A percentile compares a stretch with the other conserved stretches of the same genome.
These are phyloP conservation scores for Octodon degus DNA, from an alignment of 2,113 vertebrate species.

Conservation along the genomic window DNA sequence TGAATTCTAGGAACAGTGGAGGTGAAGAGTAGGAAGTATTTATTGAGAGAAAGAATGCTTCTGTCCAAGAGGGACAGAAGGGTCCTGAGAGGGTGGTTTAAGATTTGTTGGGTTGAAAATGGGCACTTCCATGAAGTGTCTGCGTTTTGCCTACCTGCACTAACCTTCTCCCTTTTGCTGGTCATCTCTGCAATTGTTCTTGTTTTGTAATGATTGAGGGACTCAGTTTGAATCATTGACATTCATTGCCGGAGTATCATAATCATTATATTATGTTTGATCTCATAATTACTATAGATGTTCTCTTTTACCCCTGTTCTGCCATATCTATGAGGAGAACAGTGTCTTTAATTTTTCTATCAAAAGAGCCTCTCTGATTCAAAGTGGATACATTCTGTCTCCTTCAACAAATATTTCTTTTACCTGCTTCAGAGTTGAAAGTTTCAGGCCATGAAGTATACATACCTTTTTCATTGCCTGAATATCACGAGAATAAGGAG, in stretches of 20 bases:
- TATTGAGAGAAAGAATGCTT: not conserved
- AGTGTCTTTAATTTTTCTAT: slow-evolving; percentile 5
- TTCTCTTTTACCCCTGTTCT: not conserved
- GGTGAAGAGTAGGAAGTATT: not conserved
- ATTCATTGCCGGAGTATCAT: not conserved
- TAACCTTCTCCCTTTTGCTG: not conserved
- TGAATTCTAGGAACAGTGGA: not conserved
- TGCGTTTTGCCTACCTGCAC: not conserved
- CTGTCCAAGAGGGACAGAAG: not conserved
- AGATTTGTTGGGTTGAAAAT: not conserved
- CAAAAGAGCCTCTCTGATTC: not conserved
- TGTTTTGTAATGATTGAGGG: not conserved
- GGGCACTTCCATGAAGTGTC: not conserved
- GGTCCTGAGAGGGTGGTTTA: not conserved
- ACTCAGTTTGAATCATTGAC: not conserved
- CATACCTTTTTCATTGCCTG: not conserved
- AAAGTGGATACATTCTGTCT: not conserved
- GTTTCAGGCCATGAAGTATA: not conserved
- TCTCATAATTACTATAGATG: not conserved
- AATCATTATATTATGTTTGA: not conserved
- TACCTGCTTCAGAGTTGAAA: not conserved
- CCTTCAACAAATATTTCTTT: not conserved
- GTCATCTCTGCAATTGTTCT: not conserved
- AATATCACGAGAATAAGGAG: not conserved
- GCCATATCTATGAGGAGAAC: not conserved